phyloP scores from a whole-genome alignment of 2,113 vertebrate genomes.

The Lycocorax pyrrhopterus region DNA sequence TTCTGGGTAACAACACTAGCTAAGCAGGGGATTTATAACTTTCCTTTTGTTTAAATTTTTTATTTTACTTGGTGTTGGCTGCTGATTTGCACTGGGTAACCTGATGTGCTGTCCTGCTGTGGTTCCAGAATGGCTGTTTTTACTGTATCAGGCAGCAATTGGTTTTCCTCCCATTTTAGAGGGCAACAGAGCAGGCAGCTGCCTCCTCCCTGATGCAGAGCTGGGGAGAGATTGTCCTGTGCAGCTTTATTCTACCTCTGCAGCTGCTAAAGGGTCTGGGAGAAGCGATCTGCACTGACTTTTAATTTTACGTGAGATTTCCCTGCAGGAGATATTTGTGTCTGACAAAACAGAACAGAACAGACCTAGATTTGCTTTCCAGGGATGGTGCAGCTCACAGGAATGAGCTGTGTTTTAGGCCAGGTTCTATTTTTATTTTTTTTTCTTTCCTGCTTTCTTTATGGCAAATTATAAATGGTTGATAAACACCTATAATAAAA shows the following conservation, averaged over 20 bases:
- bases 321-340: not conserved
- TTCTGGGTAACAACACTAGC: not conserved
- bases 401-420: not conserved
- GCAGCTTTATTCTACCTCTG: not conserved
- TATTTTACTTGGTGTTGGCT: not conserved
- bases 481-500: slow-evolving; percentile 14
- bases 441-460: not conserved
- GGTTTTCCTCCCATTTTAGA: not conserved
- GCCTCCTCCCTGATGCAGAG: not conserved
- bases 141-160: not conserved
- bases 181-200: not conserved
- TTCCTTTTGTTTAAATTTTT: not conserved
- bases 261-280: not conserved
- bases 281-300: not conserved
- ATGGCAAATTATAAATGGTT: not conserved
- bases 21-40: not conserved
- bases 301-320: not conserved
- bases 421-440: not conserved
- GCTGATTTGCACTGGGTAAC: not conserved
- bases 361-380: not conserved
- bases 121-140: not conserved
- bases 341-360: not conserved
- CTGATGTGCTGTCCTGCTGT: accelerated
- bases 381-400: not conserved
- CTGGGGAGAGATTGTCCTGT: not conserved